These are phyloP conservation scores for Myotis myotis DNA, from an alignment of 2,797 vertebrate species.

Conservation along the genomic window DNA sequence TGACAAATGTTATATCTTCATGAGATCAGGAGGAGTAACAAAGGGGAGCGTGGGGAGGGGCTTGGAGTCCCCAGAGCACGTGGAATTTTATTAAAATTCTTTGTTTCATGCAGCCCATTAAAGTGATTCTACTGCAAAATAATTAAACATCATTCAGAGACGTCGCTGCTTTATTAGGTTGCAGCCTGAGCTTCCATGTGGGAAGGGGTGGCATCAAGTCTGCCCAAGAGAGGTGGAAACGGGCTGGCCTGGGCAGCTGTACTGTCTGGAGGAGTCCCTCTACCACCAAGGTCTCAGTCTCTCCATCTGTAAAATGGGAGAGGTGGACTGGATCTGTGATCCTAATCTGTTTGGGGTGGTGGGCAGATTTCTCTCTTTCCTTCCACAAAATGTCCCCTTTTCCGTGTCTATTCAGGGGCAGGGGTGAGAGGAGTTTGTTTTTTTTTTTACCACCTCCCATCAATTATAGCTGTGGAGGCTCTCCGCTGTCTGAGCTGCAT, in stretches of 20 bases:
- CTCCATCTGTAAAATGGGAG: background rate
- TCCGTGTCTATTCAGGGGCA: background rate
- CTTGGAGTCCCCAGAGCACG: conserved; percentile 68
- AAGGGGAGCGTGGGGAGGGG: conserved; percentile 71
- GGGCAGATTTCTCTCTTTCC: background rate
- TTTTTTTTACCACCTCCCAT: background rate
- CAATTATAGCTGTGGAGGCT: background rate
- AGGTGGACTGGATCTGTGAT: background rate
- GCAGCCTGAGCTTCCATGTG: background rate
- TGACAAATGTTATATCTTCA: conserved; percentile 83
- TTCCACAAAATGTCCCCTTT: background rate
- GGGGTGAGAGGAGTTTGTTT: background rate
- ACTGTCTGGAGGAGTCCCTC: background rate
- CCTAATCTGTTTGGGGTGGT: background rate
- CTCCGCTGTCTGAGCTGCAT: background rate
- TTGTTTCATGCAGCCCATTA: conserved; percentile 79
- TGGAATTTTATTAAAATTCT: conserved; percentile 81
- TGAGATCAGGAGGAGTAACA: conserved; percentile 79
- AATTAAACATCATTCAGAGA: conserved; percentile 82
- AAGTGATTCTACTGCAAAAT: conserved; percentile 77
- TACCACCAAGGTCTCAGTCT: background rate
- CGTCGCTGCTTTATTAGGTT: conserved; percentile 75
- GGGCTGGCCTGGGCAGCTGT: background rate
- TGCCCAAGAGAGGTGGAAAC: background rate
- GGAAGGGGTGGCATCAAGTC: background rate